Base-by-base conservation (phyloP, 2,888 invertebrate genomes). In the Horisme vitalbata region DNA sequence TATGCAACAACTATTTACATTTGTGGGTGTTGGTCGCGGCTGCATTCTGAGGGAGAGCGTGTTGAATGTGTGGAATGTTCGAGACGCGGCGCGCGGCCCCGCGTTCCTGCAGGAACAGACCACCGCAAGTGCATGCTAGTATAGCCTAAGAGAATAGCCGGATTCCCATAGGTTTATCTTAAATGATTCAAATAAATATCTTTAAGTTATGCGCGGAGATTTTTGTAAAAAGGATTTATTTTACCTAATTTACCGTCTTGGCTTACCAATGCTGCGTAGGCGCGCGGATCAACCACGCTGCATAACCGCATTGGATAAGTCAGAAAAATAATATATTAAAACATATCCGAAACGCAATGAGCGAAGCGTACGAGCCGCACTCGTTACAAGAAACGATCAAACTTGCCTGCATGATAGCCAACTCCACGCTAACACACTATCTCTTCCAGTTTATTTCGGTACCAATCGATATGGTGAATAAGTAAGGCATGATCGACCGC, bases 391-490 rank as follows among this genome's bases (percentile, higher is more conserved):
- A 44, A 49, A 44, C 44, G 35, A 49, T 44, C 39, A 45, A 64
- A 64, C 50, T 64, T 63, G 45, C 37, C 65, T 66, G 72, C 80
- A 79, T 74, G 80, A 81, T 83, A 86, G 83, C 82, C 79, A 78
- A 84, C 83, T 84, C 82, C 83, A 78, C 77, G 75, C 75, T 73
- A 72, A 75, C 81, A 86, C 74, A 84, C 84, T 78, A 83, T 85
- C 87, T 87, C 84, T 86, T 87, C 85, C 76, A 83, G 85, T 84
- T 83, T 84, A 83, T 84, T 84, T 85, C 61, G 66, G 81, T 82
- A 75, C 77, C 72, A 83, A 84, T 86, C 85, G 81, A 85, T 86
- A 83, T 75, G 77, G 74, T 79, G 72, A 75, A 75, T 79, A 78
- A 80, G 75, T 76, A 74, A 80, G 76, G 68, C 64, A 73, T 75